A percentile compares a stretch with the other conserved stretches of the same genome.
phyloP scores from a whole-genome alignment of 2,888 invertebrate genomes.

The Mesodorylaimus sp. region DNA sequence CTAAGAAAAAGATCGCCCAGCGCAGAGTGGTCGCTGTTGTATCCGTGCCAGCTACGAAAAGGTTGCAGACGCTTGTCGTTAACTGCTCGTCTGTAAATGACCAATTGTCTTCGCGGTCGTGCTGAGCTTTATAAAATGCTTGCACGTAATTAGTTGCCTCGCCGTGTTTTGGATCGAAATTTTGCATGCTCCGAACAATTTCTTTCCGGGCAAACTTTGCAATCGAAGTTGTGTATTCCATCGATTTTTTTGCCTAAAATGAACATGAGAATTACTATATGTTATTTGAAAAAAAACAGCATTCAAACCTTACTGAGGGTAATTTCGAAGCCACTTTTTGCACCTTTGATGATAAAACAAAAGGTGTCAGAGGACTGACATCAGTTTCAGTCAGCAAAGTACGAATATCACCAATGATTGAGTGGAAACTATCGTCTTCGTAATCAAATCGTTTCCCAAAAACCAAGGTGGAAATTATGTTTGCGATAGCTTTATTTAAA shows the following conservation, averaged over 20 bases:
- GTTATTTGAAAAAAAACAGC: no score
- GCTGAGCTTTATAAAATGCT: slow-evolving; percentile 8
- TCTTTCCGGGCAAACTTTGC: no score
- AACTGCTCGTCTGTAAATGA: slow-evolving; percentile 12
- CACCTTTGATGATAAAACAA: no score
- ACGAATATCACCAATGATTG: slow-evolving; percentile 2
- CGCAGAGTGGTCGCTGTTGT: slow-evolving; percentile 13
- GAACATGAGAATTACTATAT: no score
- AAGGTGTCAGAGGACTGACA: not conserved
- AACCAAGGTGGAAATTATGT: slow-evolving; percentile 26
- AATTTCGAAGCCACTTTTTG: no score
- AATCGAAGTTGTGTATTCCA: no score
- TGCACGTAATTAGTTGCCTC: slow-evolving; percentile 9
- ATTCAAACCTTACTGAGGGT: no score
- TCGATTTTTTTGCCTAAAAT: no score
- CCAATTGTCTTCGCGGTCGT: slow-evolving; percentile 2
- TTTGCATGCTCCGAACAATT: no score
- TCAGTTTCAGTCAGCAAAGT: not conserved
- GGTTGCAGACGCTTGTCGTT: slow-evolving; percentile 1
- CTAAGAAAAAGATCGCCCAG: slow-evolving; percentile 12
- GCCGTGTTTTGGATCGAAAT: no score
- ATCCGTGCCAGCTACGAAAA: slow-evolving; percentile 14
- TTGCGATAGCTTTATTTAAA: slow-evolving; percentile 16
- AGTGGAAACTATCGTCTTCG: slow-evolving; percentile 19
- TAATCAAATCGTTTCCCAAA: slow-evolving; percentile 21